phyloP scores from a whole-genome alignment of 2,797 vertebrate species.

The Crenuchus spilurus region DNA sequence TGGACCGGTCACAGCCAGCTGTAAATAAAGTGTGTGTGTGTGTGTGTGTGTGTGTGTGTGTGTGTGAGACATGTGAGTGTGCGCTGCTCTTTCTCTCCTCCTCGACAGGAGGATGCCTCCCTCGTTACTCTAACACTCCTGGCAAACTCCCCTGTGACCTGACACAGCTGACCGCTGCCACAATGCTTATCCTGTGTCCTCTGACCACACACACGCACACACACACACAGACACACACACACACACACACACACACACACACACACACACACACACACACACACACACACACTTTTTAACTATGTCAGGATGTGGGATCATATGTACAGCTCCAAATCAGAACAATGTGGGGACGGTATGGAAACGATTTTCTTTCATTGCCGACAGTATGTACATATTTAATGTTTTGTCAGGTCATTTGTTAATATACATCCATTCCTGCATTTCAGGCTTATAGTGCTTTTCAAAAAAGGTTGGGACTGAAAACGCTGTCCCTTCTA shows the following conservation, averaged over 20 bases:
- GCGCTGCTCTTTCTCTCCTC: conserved; percentile 15
- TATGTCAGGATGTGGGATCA: too few species aligned
- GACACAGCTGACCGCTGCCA: conserved; percentile 61
- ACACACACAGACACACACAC: conserved; percentile 51
- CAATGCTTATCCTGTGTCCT: conserved; percentile 39
- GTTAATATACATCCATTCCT: too few species aligned
- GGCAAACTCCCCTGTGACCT: conserved; percentile 11
- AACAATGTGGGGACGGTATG: too few species aligned
- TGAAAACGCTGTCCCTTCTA: too few species aligned
- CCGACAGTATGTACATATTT: too few species aligned
- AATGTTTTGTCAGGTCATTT: too few species aligned
- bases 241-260: conserved; percentile 22
- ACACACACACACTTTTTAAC: too few species aligned
- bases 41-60: conserved; percentile 4
- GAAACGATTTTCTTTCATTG: background rate
- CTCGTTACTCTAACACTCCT: conserved; percentile 27
- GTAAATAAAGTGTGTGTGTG: conserved; percentile 36
- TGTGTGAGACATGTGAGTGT: background rate
- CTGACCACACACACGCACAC: conserved; percentile 16
- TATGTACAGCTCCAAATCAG: too few species aligned
- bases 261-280: too few species aligned
- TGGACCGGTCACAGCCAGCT: conserved; percentile 4
- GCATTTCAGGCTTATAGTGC: too few species aligned
- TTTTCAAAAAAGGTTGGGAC: too few species aligned
- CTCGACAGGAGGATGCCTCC: conserved; percentile 16